Evolutionary conservation across 2,113 vertebrate genomes (phyloP), one percentile per base, ranked within the genome.

Genomic region (Corythoichthys haematopterus): DNA sequence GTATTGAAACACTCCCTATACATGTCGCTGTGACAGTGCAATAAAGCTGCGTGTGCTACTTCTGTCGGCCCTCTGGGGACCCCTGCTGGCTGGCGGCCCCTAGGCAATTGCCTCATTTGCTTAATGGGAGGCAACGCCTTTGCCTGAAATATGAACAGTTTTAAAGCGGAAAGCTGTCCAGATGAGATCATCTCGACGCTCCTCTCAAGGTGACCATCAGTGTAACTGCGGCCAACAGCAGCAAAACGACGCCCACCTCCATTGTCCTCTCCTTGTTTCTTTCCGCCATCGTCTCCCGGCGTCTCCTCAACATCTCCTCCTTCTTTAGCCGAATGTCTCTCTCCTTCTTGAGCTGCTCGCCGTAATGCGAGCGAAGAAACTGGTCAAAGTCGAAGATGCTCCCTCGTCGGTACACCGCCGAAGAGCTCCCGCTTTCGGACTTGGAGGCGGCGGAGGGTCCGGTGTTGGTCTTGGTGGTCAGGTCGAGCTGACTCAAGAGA

Each of bases 341-440:
- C 2, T 95, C 88, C 14, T 90, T 88, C 84, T 90, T 88, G 58
- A 98, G 90, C 89, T 96, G 95, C 45, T 93, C 92, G 0, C 82
- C 88, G 63, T 98, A 98, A 81, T 98, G 94, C 0, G 88, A 87
- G 50, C 87, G 92, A 73, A 91, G 92, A 71, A 96, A 97, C 15
- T 90, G 78, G 59, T 97, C 95, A n/a, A 97, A 96, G 73, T 96
- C 82, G 64, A 92, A 96, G 16, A 82, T 16, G 0, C 65, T 13
- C 0, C 65, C 16, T 1, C 11, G 59, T 13, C 0, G 20, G 0
- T 11, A 53, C 71, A 64, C 2, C 68, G 66, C 0, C 0, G 57
- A 4, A 13, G 76, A 20, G 64, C 56, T 4, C 35, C 58, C 46
- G 11, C 8, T 8, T 35, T 11, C 53, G 28, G 53, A 1, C 28